These are phyloP conservation scores for Sminthurinus signatus DNA, from an alignment of 1,140 invertebrate genomes.

Conservation along the genomic window DNA sequence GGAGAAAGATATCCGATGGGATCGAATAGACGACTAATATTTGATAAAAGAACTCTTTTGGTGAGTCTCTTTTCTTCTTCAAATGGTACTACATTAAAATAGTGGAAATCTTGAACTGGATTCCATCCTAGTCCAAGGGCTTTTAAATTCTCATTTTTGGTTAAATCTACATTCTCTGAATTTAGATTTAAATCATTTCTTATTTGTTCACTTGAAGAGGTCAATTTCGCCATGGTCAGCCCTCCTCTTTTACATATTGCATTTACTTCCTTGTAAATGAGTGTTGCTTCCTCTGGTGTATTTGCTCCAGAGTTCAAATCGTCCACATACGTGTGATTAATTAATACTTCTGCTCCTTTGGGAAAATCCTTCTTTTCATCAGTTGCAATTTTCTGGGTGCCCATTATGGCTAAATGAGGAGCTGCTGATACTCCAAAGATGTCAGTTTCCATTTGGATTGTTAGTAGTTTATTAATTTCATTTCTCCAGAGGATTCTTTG, in stretches of 20 bases:
- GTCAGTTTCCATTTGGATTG: no score
- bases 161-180: not conserved
- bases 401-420: slow-evolving; percentile 30
- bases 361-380: slow-evolving; percentile 17
- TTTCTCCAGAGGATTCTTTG: slow-evolving; percentile 48
- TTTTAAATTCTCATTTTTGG: slow-evolving; percentile 35
- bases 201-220: not conserved
- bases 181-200: not conserved
- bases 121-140: slow-evolving; percentile 43
- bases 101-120: slow-evolving; percentile 36
- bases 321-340: slow-evolving; percentile 44
- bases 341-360: slow-evolving; percentile 7
- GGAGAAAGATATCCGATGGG: slow-evolving; percentile 27
- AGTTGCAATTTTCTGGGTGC: slow-evolving; percentile 17
- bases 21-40: slow-evolving; percentile 32
- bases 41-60: slow-evolving; percentile 26
- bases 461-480: slow-evolving; percentile 37
- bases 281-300: slow-evolving; percentile 41
- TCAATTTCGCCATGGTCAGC: not conserved
- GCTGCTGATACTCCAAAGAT: no score
- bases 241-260: not conserved
- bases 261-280: slow-evolving; percentile 19
- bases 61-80: not conserved
- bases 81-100: not conserved
- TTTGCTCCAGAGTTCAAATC: slow-evolving; percentile 46